Evolutionary conservation across 2,797 vertebrate species (phyloP).

Genomic region (Columba guinea): DNA sequence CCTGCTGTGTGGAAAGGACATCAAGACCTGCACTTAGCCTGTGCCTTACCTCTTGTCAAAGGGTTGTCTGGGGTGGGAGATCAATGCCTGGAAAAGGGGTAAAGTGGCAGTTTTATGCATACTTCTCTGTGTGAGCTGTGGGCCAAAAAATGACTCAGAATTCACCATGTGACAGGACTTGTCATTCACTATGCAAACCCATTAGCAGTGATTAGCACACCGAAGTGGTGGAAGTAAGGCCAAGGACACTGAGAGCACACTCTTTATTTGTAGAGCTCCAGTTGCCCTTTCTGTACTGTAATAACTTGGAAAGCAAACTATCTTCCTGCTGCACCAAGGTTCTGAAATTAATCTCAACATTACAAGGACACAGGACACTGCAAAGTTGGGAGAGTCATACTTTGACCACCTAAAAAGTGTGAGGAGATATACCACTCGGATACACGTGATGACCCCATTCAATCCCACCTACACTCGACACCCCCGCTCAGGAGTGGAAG

Average conservation of each 20-base stretch:
- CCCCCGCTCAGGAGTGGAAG: not conserved
- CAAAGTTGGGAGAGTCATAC: not conserved
- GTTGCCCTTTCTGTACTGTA: not conserved
- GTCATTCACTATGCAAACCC: not conserved
- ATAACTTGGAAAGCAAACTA: not conserved
- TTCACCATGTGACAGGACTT: not conserved
- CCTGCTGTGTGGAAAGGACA: not conserved
- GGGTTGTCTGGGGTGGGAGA: not conserved
- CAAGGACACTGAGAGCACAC: not conserved
- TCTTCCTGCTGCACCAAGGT: not conserved
- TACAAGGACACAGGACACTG: not conserved
- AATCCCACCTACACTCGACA: not conserved
- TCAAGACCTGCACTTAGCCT: not conserved
- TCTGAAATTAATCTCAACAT: fast-evolving
- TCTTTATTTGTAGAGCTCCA: not conserved
- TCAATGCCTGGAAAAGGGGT: not conserved
- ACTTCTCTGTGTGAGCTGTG: not conserved
- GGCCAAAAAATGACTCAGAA: not conserved
- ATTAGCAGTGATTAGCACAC: not conserved
- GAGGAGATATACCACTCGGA: not conserved
- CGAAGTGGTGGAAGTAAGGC: not conserved
- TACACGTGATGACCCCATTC: not conserved
- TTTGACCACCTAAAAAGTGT: not conserved
- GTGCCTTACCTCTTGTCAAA: not conserved
- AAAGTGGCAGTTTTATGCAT: not conserved